phyloP scores from a whole-genome alignment of 2,888 invertebrate species.

The Tridacna gigas region DNA sequence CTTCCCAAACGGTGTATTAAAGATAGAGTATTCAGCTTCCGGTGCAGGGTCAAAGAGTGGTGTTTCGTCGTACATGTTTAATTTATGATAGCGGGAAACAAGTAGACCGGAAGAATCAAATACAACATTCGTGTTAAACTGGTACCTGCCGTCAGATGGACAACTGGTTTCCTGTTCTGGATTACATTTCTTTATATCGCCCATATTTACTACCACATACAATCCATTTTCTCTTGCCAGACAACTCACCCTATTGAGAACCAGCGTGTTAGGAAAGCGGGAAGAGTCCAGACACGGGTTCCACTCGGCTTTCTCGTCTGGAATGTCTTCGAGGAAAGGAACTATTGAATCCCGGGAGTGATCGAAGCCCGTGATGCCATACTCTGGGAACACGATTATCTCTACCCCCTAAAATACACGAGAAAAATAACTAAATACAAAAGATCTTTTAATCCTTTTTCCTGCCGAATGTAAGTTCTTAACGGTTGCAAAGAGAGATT shows the following conservation, averaged over 20 bases:
- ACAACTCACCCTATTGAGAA: conserved; percentile 85
- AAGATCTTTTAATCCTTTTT: too few relatives aligned
- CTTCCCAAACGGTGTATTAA: conserved; percentile 76
- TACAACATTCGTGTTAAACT: conserved; percentile 92
- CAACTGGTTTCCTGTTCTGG: conserved; percentile 55
- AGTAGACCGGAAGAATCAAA: conserved; percentile 90
- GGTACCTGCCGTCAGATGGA: conserved; percentile 71
- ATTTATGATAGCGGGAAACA: conserved; percentile 89
- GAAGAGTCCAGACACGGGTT: conserved; percentile 71
- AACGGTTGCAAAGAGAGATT: too few relatives aligned
- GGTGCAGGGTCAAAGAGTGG: conserved; percentile 84
- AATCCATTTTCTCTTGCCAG: conserved; percentile 87
- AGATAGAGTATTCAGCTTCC: conserved; percentile 62
- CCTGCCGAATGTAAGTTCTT: too few relatives aligned
- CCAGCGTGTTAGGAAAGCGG: conserved; percentile 36
- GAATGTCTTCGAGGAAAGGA: conserved; percentile 73
- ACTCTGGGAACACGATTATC: conserved; percentile 92
- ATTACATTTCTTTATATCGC: conserved; percentile 88
- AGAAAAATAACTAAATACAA: too few relatives aligned
- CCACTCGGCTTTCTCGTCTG: conserved; percentile 85
- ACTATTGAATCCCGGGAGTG: conserved; percentile 63
- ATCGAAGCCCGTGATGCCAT: conserved; percentile 85
- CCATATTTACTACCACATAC: conserved; percentile 90
- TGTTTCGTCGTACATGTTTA: conserved; percentile 85
- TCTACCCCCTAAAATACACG: conserved; percentile 88